Percentiles rank a stretch among this genome's conserved stretches.
phyloP scores from a whole-genome alignment of 2,888 invertebrate genomes.

The Dascillus cervinus region DNA sequence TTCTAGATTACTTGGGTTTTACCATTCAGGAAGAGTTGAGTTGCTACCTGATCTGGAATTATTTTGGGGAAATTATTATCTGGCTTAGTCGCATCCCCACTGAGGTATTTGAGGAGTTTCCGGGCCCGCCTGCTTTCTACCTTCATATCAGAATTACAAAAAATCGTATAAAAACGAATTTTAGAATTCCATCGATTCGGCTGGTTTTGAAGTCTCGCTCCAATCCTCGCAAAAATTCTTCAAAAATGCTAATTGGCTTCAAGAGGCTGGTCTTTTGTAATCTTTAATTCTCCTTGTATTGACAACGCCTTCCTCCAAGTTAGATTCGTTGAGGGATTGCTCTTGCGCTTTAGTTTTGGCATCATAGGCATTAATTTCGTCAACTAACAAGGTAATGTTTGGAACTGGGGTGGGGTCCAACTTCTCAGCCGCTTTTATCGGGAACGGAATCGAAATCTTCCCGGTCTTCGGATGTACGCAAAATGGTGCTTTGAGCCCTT shows the following conservation, averaged over 20 bases:
- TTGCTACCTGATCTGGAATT: no score
- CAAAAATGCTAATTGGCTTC: slow-evolving; percentile 59
- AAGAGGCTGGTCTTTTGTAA: slow-evolving; percentile 67
- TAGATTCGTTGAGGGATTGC: slow-evolving; percentile 29
- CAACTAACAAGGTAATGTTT: slow-evolving; percentile 55
- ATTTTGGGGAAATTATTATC: no score
- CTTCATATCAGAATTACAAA: slow-evolving; percentile 4
- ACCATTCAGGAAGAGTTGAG: no score
- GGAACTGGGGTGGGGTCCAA: slow-evolving; percentile 72
- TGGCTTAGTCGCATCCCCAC: no score
- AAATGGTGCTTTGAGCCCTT: slow-evolving; percentile 94
- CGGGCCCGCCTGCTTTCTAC: no score
- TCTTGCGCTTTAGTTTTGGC: slow-evolving; percentile 47
- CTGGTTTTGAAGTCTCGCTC: no score
- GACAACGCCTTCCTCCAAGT: slow-evolving; percentile 37
- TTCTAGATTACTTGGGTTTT: no score
- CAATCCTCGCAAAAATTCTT: slow-evolving; percentile 61
- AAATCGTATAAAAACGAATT: no score
- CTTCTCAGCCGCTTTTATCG: slow-evolving; percentile 56
- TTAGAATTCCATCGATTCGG: no score
- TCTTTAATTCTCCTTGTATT: slow-evolving; percentile 49
- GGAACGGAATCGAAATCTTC: slow-evolving; percentile 85
- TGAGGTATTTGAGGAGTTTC: no score
- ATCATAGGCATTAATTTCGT: slow-evolving; percentile 59
- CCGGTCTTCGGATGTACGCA: slow-evolving; percentile 98